phyloP scores from a whole-genome alignment of 2,113 vertebrate species.

The Paradoxurus hermaphroditus region DNA sequence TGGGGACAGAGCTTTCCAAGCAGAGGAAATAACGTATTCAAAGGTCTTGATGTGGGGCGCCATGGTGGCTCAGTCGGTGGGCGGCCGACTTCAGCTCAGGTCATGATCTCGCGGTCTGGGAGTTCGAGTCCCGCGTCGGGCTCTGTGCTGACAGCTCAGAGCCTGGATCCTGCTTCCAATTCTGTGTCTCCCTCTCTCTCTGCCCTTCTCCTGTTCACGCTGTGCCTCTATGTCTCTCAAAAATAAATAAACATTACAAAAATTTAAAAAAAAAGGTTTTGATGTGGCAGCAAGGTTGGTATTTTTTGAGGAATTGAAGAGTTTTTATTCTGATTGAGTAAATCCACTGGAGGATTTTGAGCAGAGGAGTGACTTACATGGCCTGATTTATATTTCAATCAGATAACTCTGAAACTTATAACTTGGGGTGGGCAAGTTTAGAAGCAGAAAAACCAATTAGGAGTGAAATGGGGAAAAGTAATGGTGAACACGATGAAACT shows the following conservation, averaged over 20 bases:
- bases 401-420: background rate
- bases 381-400: background rate
- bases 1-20: background rate
- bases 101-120: too few species aligned
- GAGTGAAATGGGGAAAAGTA: background rate
- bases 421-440: background rate
- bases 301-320: background rate
- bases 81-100: too few species aligned
- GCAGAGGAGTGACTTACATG: background rate
- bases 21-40: background rate
- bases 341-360: background rate
- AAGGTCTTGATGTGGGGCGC: background rate
- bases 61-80: too few species aligned
- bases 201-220: too few species aligned
- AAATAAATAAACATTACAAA: too few species aligned
- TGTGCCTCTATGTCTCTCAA: too few species aligned
- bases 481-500: background rate
- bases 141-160: too few species aligned
- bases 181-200: too few species aligned
- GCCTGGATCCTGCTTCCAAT: too few species aligned
- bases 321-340: background rate
- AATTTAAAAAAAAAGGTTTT: too few species aligned
- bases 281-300: background rate
- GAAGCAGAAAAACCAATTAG: background rate
- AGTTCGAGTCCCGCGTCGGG: too few species aligned